Conservation (phyloP, 2,797 vertebrate genomes). For the Hemitrygon akajei region DNA sequence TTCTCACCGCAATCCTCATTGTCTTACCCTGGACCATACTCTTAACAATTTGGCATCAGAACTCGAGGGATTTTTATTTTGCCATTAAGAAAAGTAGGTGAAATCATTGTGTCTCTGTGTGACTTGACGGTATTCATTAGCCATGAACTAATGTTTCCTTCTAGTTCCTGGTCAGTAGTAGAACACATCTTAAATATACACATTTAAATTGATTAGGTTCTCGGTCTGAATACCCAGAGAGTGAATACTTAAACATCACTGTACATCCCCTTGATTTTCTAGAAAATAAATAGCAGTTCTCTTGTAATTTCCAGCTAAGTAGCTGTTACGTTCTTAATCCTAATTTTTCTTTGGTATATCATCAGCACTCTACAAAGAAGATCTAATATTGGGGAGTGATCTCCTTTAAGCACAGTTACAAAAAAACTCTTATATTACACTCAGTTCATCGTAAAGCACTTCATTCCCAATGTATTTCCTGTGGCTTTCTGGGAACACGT, state of each 20-base stretch:
- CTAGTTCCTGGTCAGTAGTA: background rate
- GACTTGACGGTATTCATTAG: background rate
- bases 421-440: no score
- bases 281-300: background rate
- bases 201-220: background rate
- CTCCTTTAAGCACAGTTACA: no score
- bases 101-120: background rate
- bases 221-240: background rate
- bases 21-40: constrained; percentile 81
- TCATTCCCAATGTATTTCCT: no score
- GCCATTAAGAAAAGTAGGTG: constrained; percentile 59
- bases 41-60: constrained; percentile 79
- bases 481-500: no score
- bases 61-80: constrained; percentile 63
- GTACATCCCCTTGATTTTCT: background rate
- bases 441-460: no score
- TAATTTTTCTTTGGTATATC: background rate
- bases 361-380: background rate
- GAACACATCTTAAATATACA: background rate
- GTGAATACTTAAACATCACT: background rate
- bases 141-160: no score
- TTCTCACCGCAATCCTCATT: constrained; percentile 76
- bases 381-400: no score
- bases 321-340: no score
- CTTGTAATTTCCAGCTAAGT: no score